A percentile compares a stretch with the other conserved stretches of the same genome.
phyloP scores from a whole-genome alignment of 2,888 invertebrate species.

The Desoria tigrina region DNA sequence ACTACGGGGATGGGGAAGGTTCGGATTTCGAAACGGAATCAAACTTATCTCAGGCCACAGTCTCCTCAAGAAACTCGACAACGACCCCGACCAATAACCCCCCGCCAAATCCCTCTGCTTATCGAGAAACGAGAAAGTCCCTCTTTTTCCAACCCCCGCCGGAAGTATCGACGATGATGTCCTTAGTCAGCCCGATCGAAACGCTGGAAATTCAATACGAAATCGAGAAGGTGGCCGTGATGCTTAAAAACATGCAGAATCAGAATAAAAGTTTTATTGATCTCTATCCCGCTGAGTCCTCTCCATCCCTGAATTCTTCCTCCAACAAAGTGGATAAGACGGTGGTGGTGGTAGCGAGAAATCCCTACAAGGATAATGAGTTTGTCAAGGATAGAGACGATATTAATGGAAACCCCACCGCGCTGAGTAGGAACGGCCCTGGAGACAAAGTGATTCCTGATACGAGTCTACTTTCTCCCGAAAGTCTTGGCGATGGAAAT shows the following conservation, averaged over 20 bases:
- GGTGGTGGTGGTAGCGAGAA: neutral
- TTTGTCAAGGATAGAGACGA: neutral
- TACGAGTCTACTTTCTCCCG: too few relatives aligned
- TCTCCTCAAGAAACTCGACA: neutral
- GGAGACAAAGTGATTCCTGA: too few relatives aligned
- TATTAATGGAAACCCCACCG: slow-evolving; percentile 3
- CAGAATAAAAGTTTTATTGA: slow-evolving; percentile 24
- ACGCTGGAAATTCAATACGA: slow-evolving; percentile 42
- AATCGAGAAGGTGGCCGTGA: slow-evolving; percentile 46
- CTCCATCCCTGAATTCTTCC: neutral
- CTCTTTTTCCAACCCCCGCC: slow-evolving; percentile 46
- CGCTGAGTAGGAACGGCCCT: too few relatives aligned
- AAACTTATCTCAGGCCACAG: neutral
- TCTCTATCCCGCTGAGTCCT: neutral
- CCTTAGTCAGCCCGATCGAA: slow-evolving; percentile 42
- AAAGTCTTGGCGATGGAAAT: too few relatives aligned
- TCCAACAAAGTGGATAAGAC: too few relatives aligned
- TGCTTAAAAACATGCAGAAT: slow-evolving; percentile 41
- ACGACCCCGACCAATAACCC: neutral
- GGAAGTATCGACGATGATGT: slow-evolving; percentile 50
- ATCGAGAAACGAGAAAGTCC: slow-evolving; percentile 29
- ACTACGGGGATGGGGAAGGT: slow-evolving; percentile 28
- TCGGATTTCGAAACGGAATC: slow-evolving; percentile 17
- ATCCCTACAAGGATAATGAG: slow-evolving; percentile 4
- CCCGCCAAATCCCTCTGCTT: slow-evolving; percentile 9